A percentile compares a stretch with the other conserved stretches of the same genome.
These are phyloP conservation scores for Onychostoma macrolepis DNA, from an alignment of 2,113 vertebrate species.

Conservation along the genomic window DNA sequence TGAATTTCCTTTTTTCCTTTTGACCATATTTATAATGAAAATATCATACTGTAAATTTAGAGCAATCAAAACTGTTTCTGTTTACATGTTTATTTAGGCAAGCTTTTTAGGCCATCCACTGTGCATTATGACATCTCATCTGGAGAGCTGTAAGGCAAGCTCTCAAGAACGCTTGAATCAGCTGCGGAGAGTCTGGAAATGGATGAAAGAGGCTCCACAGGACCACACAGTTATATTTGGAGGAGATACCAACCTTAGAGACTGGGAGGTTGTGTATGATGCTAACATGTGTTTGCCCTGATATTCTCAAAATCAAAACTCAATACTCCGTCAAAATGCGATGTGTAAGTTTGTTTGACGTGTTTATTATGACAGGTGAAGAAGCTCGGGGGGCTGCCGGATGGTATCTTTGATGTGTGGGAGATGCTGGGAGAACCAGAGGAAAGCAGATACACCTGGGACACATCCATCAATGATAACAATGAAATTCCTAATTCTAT, in stretches of 20 bases:
- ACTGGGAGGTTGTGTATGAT: conserved; percentile 72
- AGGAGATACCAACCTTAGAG: conserved; percentile 86
- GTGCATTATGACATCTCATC: conserved; percentile 86
- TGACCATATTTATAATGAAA: not conserved
- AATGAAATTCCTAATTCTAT: conserved; percentile 62
- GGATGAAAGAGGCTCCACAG: conserved; percentile 74
- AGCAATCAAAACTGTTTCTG: not conserved
- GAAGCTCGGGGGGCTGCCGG: conserved; percentile 74
- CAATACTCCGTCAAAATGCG: not conserved
- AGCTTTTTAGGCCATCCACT: conserved; percentile 76
- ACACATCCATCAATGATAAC: conserved; percentile 80
- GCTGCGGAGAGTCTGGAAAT: conserved; percentile 72
- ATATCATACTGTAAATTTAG: not conserved
- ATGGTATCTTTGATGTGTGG: conserved; percentile 78
- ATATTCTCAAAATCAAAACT: not conserved
- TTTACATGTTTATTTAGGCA: conserved; percentile 64
- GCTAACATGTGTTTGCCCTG: not conserved
- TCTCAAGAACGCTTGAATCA: conserved; percentile 78
- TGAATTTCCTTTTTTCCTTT: not conserved
- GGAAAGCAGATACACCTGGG: conserved; percentile 86
- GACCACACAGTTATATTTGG: conserved; percentile 82
- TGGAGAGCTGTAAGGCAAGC: conserved; percentile 81
- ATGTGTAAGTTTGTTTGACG: not conserved
- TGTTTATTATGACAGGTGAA: conserved; percentile 70
- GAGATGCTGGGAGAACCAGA: conserved; percentile 79